Conservation (phyloP, 2,113 vertebrate genomes). For the Vicugna pacos region DNA sequence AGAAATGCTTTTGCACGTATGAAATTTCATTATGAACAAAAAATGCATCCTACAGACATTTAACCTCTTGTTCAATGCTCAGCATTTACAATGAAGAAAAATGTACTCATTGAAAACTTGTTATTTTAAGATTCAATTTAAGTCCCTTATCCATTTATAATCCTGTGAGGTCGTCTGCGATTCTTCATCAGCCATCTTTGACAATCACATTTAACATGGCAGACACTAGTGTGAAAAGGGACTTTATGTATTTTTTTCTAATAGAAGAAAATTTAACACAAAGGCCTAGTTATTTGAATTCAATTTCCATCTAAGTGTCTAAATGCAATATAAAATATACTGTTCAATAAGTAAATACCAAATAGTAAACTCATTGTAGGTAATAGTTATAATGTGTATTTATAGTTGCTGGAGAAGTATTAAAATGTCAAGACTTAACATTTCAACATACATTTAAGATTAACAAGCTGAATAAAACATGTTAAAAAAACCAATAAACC, state of each 20-base stretch:
- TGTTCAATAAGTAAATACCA: conserved; percentile 76
- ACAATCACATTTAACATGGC: conserved; percentile 84
- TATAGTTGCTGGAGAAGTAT: conserved; percentile 88
- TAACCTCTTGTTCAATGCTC: conserved; percentile 49
- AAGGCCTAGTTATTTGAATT: conserved; percentile 83
- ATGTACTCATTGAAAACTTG: conserved; percentile 82
- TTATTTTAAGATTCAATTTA: conserved; percentile 83
- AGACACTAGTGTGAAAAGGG: conserved; percentile 85
- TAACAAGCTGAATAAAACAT: conserved; percentile 77
- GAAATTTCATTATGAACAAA: background rate
- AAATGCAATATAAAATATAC: conserved; percentile 84
- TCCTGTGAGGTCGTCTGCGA: conserved; percentile 80
- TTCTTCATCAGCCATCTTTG: conserved; percentile 85
- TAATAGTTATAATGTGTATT: conserved; percentile 86
- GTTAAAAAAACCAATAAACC: conserved; percentile 70
- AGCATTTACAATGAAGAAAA: conserved; percentile 62
- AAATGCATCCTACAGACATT: conserved; percentile 31
- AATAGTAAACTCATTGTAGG: conserved; percentile 84
- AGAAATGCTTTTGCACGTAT: background rate
- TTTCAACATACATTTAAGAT: conserved; percentile 85
- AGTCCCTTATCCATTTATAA: conserved; percentile 80
- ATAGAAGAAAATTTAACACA: conserved; percentile 83
- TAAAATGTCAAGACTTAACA: conserved; percentile 88
- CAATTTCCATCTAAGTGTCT: conserved; percentile 88
- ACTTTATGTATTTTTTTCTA: conserved; percentile 86